Conservation (phyloP, 2,113 vertebrate genomes). For the Phalacrocorax carbo region DNA sequence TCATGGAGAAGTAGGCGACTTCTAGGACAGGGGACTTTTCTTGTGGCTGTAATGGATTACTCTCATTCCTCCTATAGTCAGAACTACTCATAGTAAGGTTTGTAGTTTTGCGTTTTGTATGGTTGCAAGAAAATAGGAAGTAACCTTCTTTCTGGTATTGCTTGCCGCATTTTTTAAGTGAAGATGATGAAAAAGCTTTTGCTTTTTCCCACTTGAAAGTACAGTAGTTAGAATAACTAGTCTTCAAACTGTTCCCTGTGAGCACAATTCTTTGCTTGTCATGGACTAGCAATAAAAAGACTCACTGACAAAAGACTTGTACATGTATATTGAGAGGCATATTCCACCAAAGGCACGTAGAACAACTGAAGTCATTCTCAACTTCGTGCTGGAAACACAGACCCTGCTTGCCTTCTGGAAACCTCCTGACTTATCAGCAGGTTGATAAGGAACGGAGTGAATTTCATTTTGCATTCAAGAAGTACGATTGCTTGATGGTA, state of each 20-base stretch:
- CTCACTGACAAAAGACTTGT: background rate
- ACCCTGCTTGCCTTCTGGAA: background rate
- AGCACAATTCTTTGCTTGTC: background rate
- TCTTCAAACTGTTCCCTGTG: background rate
- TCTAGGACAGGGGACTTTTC: background rate
- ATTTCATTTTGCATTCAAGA: conserved; percentile 10
- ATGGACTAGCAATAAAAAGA: background rate
- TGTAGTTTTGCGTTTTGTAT: background rate
- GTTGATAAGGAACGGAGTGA: background rate
- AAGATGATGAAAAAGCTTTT: background rate
- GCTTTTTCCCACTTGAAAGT: background rate
- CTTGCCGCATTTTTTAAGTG: background rate
- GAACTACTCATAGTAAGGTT: background rate
- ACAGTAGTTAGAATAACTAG: background rate
- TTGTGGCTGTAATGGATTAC: background rate
- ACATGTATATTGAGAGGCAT: background rate
- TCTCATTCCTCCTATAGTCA: background rate
- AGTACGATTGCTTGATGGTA: background rate
- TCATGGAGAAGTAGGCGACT: background rate
- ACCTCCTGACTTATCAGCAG: background rate
- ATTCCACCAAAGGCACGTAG: background rate
- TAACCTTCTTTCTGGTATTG: background rate
- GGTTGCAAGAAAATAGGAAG: background rate
- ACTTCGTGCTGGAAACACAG: background rate
- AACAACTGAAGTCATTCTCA: background rate